These are phyloP conservation scores for Conus canariensis DNA, from an alignment of 2,888 invertebrate genomes.

Conservation along the genomic window DNA sequence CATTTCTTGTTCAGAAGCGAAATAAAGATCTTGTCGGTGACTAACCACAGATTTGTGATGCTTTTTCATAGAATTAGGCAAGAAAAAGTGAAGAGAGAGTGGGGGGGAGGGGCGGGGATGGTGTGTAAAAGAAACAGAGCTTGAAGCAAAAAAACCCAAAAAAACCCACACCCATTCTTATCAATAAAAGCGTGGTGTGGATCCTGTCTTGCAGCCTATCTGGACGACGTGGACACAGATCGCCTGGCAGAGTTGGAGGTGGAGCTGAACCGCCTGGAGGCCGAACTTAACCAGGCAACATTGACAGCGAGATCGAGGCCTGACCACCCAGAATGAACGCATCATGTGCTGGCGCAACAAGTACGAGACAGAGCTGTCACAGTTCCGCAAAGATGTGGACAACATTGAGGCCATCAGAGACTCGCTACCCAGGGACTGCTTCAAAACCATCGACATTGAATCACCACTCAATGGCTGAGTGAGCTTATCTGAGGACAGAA, in stretches of 20 bases:
- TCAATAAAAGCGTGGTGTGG: too few relatives aligned
- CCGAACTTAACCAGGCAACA: slow-evolving; percentile 65
- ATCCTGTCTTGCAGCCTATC: slow-evolving; percentile 52
- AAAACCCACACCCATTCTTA: too few relatives aligned
- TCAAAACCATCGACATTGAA: slow-evolving; percentile 64
- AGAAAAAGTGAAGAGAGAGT: too few relatives aligned
- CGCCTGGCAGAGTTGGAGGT: slow-evolving; percentile 78
- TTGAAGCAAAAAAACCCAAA: too few relatives aligned
- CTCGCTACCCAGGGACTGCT: slow-evolving; percentile 74
- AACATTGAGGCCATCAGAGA: slow-evolving; percentile 75
- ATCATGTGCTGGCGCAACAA: slow-evolving; percentile 61
- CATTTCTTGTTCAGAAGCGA: too few relatives aligned
- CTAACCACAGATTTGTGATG: too few relatives aligned
- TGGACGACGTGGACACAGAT: slow-evolving; percentile 62
- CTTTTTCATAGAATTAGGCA: too few relatives aligned
- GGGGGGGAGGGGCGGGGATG: too few relatives aligned
- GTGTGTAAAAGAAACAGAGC: too few relatives aligned
- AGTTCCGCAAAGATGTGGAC: slow-evolving; percentile 69
- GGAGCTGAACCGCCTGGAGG: slow-evolving; percentile 74
- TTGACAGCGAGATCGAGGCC: slow-evolving; percentile 63
- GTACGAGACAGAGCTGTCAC: slow-evolving; percentile 66
- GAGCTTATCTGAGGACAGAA: neutral
- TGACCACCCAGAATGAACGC: slow-evolving; percentile 45
- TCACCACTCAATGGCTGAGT: slow-evolving; percentile 39
- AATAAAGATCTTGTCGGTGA: too few relatives aligned